Evolutionary conservation across 2,797 vertebrate genomes (phyloP), one percentile per base, ranked within the genome.

Genomic region (Melanotaenia parkinsoni): DNA sequence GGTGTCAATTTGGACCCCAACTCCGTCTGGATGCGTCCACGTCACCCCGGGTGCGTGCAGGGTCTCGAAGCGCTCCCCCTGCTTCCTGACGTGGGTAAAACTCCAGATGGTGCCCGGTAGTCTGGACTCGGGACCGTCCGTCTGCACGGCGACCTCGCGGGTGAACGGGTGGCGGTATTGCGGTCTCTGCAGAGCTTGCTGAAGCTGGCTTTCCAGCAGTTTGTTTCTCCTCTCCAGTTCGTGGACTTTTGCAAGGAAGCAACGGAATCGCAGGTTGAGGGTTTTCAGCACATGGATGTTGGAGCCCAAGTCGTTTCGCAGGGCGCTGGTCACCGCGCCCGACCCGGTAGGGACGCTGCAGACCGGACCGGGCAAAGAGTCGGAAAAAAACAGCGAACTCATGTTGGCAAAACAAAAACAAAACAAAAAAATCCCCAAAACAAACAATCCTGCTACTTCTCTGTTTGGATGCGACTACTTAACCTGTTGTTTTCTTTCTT

Each of bases 91-190:
- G 90, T 98, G 97, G 28, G 96, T 97, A 93, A 95, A 99, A 88
- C 96, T 99, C 97, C 97, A 99, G 88, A 99, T 98, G 90, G 95
- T 98, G 14, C 97, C 97, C 38, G 98, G 97, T 78, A 99, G 84
- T 8, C 95, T 91, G 47, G 96, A 93, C 85, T 93, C 95, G 12
- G 86, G 78, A 3, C 90, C 87, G 85, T 96, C 96, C 4, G 97
- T 98, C 91, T 99, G 97, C 58, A 94, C 93, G 22, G 95, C 96
- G 24, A 94, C 96, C 68, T 98, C 96, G 5, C 98, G 96, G 1
- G 95, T 68, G 88, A 95, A 95, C 61, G 95, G 93, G 72, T 93
- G 94, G 5, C 92, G 95, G 90, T 93, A 95, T 2, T 84, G 86
- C 72, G 93, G 89, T 58, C 90, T 92, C 63, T 91, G 83, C 88